phyloP scores from a whole-genome alignment of 1,140 invertebrate genomes.

The Camponotus vicinus region DNA sequence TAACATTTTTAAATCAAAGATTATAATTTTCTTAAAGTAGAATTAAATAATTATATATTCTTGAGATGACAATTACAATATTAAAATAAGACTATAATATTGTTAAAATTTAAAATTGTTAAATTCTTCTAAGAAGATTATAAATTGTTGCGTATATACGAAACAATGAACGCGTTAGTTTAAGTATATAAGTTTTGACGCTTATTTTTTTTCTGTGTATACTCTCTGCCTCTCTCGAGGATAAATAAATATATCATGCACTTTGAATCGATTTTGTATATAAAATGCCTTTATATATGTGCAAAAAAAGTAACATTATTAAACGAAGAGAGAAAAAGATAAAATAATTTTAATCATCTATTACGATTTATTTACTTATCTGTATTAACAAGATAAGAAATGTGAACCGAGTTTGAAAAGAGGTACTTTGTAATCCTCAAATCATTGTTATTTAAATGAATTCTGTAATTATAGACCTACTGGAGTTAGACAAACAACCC shows the following conservation, averaged over 20 bases:
- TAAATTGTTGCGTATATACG: too few relatives aligned
- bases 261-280: not conserved
- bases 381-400: conserved; percentile 9
- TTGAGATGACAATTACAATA: too few relatives aligned
- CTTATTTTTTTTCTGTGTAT: too few relatives aligned
- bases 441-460: conserved; percentile 3
- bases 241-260: not conserved
- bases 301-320: not conserved
- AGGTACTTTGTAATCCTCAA: not conserved
- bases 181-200: too few relatives aligned
- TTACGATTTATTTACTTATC: not conserved
- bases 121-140: too few relatives aligned
- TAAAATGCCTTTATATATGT: not conserved
- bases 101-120: too few relatives aligned
- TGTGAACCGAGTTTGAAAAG: not conserved
- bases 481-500: conserved; percentile 28
- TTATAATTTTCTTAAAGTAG: too few relatives aligned
- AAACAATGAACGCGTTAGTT: too few relatives aligned
- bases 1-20: too few relatives aligned
- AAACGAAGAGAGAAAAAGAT: not conserved
- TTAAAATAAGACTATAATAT: too few relatives aligned
- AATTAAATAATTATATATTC: too few relatives aligned
- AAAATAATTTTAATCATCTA: not conserved
- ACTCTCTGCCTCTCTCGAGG: not conserved
- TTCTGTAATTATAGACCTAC: conserved; percentile 11